Evolutionary conservation across 2,888 invertebrate genomes (phyloP).

Genomic region (Lepidocyrtinus sp.): DNA sequence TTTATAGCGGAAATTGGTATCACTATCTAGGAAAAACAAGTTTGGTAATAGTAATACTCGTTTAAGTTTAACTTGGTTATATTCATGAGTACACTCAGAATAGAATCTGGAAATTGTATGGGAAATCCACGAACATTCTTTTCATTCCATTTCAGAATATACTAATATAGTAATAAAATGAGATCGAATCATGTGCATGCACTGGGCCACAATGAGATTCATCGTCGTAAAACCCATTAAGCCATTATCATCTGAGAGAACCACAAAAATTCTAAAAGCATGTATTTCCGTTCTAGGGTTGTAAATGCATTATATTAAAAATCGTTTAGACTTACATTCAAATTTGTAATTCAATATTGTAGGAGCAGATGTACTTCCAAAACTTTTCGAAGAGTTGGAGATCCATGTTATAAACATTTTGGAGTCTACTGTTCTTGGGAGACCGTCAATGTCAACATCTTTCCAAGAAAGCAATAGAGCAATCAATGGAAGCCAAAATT

Average conservation of each 20-base stretch:
- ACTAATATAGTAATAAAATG: background rate
- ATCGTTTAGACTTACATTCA: background rate
- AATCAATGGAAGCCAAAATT: slow-evolving; percentile 22
- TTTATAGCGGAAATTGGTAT: background rate
- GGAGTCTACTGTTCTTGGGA: background rate
- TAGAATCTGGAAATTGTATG: background rate
- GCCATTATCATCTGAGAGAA: background rate
- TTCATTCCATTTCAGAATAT: background rate
- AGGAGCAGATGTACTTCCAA: slow-evolving; percentile 30
- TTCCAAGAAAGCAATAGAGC: slow-evolving; percentile 9
- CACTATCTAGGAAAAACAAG: background rate
- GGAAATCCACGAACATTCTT: background rate
- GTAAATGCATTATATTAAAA: background rate
- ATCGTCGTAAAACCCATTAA: background rate
- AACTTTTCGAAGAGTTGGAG: slow-evolving; percentile 22
- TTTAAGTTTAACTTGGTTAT: no score
- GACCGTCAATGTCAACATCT: background rate
- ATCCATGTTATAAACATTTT: slow-evolving; percentile 8
- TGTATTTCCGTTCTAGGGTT: background rate
- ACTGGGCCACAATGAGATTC: background rate
- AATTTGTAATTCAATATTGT: background rate
- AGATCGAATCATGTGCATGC: background rate
- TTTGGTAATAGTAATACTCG: background rate
- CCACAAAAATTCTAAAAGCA: background rate
- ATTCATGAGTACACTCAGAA: background rate